Evolutionary conservation across 2,113 vertebrate species (phyloP), one percentile per base, ranked within the genome.

Genomic region (Aldabrachelys gigantea): DNA sequence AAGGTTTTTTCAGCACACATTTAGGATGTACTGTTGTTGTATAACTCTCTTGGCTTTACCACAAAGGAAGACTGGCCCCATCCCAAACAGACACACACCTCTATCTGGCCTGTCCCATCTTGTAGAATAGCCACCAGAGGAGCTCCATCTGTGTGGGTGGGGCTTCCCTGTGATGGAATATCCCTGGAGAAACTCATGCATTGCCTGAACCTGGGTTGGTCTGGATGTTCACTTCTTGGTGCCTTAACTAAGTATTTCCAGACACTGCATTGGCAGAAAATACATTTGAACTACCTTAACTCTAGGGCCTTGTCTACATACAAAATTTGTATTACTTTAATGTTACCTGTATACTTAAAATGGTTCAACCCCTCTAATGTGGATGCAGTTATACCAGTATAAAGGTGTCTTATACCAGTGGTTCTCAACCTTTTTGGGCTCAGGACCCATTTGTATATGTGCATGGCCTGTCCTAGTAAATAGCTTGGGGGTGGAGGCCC

Each of bases 351-450:
- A 21, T 1, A 3, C 0, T 59, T 76, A 50, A 72, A 69, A 72
- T 38, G 52, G 65, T 12, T 81, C 50, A 81, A 85, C 14, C 56
- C 57, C 56, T 6, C 2, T 14, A 5, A 44, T 38, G 56, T 86
- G 75, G 2, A 29, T 0, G 16, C 1, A 1, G 52, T 22, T 52
- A 5, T 4, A 35, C 12, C 81, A 29, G 41, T 29, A 38, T 24
- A 53, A 91, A 56, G 19, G 24, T 0, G 0, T 49, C 86, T 82
- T 41, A 38, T 78, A 69, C 35, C 65, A 19, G 4, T n/a, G 35
- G 31, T 69, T 69, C 65, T n/a, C 65, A 69, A 9, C 65, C 65
- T 22, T 72, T 69, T 35, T n/a, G 62, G 8, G 6, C 62, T 69
- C 29, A 62, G 29, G 29, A 62, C 59, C 9, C 29, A 31, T 62